Conservation (phyloP, 1,140 invertebrate genomes). For the Glomeris maerens region DNA sequence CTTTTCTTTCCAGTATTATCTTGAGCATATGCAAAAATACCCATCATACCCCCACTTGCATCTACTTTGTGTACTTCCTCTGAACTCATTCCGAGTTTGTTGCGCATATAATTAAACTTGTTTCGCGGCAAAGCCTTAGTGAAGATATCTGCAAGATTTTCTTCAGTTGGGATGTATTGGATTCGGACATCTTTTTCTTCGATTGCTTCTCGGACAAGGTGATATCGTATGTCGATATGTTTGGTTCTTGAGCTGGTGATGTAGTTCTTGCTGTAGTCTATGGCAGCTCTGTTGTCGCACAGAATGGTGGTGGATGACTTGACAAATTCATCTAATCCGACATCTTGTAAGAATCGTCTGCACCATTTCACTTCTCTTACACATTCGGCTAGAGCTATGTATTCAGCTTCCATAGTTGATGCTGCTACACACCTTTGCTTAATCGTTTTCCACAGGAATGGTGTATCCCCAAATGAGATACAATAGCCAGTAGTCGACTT, state of each 20-base stretch:
- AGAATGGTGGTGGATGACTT: not conserved
- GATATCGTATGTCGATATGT: not conserved
- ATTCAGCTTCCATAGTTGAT: constrained; percentile 25
- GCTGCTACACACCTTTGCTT: constrained; percentile 20
- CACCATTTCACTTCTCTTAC: constrained; percentile 20
- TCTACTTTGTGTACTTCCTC: too few species aligned
- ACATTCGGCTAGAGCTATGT: constrained; percentile 19
- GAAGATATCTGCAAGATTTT: constrained; percentile 15
- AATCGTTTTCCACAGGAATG: constrained; percentile 20
- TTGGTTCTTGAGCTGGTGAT: not conserved
- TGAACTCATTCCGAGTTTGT: too few species aligned
- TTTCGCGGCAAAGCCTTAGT: constrained; percentile 17
- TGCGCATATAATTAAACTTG: too few species aligned
- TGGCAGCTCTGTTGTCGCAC: constrained; percentile 4
- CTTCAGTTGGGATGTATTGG: constrained; percentile 1
- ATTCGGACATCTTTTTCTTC: not conserved
- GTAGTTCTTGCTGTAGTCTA: not conserved
- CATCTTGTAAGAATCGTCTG: not conserved
- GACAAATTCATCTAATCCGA: constrained; percentile 2
- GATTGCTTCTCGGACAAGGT: constrained; percentile 10
- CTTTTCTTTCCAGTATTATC: too few species aligned
- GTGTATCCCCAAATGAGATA: too few species aligned
- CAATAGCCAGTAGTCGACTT: too few species aligned
- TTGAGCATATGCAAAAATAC: too few species aligned
- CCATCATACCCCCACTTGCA: too few species aligned